A percentile compares a stretch with the other conserved stretches of the same genome.
phyloP scores from a whole-genome alignment of 2,888 invertebrate genomes.

The Chromoteleia sp. region DNA sequence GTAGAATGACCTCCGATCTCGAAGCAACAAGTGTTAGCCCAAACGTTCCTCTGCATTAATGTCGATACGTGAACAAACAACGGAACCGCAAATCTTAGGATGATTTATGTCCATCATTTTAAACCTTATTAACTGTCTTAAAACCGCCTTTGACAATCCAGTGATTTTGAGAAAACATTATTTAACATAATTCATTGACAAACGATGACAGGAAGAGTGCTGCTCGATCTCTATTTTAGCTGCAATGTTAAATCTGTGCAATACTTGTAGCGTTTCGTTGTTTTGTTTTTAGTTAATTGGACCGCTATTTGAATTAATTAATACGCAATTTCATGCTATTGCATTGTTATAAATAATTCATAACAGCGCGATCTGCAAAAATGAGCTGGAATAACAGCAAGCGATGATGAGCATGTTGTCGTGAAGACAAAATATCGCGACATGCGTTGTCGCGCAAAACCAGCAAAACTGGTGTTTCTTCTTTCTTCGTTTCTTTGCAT shows the following conservation, averaged over 20 bases:
- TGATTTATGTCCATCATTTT: constrained; percentile 52
- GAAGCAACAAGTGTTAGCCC: constrained; percentile 81
- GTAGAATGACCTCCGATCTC: constrained; percentile 75
- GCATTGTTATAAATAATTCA: constrained; percentile 33
- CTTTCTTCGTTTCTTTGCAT: constrained; percentile 66
- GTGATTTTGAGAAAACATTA: not conserved
- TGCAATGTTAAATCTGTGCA: too few relatives aligned
- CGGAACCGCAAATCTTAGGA: constrained; percentile 71
- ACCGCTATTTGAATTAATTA: not conserved
- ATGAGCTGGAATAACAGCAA: constrained; percentile 52
- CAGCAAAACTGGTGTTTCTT: constrained; percentile 71
- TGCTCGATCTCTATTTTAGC: too few relatives aligned
- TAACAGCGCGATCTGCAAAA: constrained; percentile 29
- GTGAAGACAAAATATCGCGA: constrained; percentile 65
- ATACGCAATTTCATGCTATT: not conserved
- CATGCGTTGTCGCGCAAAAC: constrained; percentile 68
- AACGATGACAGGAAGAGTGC: too few relatives aligned
- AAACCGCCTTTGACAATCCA: constrained; percentile 3
- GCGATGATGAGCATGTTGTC: constrained; percentile 66
- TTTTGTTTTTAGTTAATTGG: too few relatives aligned
- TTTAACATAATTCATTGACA: too few relatives aligned
- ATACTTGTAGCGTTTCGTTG: too few relatives aligned
- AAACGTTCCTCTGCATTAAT: constrained; percentile 76
- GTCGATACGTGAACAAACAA: constrained; percentile 75
- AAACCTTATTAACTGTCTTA: constrained; percentile 12